phyloP scores from a whole-genome alignment of 2,113 vertebrate genomes.

The Geothlypis trichas region DNA sequence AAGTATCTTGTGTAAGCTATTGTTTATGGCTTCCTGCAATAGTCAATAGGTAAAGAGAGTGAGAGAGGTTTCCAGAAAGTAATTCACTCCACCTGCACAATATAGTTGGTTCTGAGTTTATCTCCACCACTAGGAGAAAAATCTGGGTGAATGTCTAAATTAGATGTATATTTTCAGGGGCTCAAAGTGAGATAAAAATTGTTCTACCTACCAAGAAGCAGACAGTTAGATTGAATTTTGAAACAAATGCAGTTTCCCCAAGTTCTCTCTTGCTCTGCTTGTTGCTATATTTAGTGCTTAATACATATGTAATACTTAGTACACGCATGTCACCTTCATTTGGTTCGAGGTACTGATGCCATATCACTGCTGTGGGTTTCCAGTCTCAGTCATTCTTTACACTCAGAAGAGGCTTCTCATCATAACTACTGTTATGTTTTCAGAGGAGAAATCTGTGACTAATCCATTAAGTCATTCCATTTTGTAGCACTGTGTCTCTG shows the following conservation, averaged over 20 bases:
- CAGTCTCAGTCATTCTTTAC: background rate
- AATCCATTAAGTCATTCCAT: background rate
- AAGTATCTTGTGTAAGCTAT: background rate
- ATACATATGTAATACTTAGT: background rate
- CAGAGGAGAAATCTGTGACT: background rate
- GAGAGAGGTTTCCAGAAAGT: background rate
- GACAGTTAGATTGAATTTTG: background rate
- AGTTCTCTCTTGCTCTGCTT: background rate
- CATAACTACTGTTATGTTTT: background rate
- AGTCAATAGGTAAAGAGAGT: background rate
- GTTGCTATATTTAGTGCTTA: background rate
- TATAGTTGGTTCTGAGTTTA: background rate
- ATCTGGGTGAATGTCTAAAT: background rate
- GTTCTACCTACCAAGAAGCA: background rate
- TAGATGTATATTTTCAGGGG: background rate
- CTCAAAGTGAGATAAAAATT: background rate
- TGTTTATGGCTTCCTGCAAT: background rate
- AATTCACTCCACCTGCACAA: background rate
- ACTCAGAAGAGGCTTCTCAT: background rate
- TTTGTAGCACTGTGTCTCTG: background rate
- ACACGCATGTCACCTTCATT: background rate
- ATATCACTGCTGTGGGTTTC: background rate
- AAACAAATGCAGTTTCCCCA: background rate
- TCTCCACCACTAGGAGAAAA: background rate
- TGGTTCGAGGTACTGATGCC: background rate